Evolutionary conservation across 2,797 vertebrate species (phyloP).

Genomic region (Cynodonichthys magdalenae): DNA sequence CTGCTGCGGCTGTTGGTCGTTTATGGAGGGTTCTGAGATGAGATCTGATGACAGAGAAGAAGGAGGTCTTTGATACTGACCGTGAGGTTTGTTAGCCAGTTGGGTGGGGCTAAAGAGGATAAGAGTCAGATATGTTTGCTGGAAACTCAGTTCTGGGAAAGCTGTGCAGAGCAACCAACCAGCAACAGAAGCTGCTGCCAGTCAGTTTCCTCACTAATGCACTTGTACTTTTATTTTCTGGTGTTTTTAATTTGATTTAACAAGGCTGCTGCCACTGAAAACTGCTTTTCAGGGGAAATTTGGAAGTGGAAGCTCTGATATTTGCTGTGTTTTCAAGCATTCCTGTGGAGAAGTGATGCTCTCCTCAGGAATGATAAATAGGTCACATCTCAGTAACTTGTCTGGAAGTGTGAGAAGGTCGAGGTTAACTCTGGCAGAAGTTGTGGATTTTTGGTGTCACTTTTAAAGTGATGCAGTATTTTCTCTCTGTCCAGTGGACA

Average conservation of each 20-base stretch:
- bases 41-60: slow-evolving; percentile 72
- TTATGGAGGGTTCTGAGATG: slow-evolving; percentile 57
- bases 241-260: slow-evolving; percentile 13
- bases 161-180: slow-evolving; percentile 32
- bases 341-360: slow-evolving; percentile 14
- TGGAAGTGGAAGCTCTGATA: slow-evolving; percentile 8
- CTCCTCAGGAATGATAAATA: slow-evolving; percentile 47
- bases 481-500: slow-evolving; percentile 47
- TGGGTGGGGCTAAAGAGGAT: slow-evolving; percentile 57
- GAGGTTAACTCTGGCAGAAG: slow-evolving; percentile 53
- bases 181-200: slow-evolving; percentile 37
- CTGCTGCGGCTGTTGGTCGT: slow-evolving; percentile 44
- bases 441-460: slow-evolving; percentile 57
- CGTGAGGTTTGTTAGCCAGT: slow-evolving; percentile 45
- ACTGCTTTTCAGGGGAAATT: slow-evolving; percentile 5
- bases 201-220: slow-evolving; percentile 20
- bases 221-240: neutral
- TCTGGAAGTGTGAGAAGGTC: slow-evolving; percentile 37
- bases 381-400: slow-evolving; percentile 42
- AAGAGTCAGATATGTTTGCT: slow-evolving; percentile 68
- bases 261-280: slow-evolving; percentile 24
- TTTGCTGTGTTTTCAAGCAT: slow-evolving; percentile 3
- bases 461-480: slow-evolving; percentile 52
- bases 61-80: slow-evolving; percentile 74
- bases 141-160: slow-evolving; percentile 52